Evolutionary conservation across 2,888 invertebrate species (phyloP).

Genomic region (Oxycera nigricornis): DNA sequence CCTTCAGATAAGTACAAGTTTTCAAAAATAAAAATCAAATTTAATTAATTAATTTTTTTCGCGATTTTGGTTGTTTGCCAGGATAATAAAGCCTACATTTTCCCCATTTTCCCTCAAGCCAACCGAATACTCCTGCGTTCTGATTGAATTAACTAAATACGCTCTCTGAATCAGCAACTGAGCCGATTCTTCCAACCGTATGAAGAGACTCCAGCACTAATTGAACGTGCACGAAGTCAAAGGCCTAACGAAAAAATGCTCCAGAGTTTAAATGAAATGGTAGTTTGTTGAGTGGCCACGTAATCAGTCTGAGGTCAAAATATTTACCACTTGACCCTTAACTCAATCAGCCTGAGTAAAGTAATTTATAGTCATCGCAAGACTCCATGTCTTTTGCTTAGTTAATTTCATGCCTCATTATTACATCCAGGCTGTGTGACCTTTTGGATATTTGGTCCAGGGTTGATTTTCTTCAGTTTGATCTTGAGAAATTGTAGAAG

Average conservation of each 20-base stretch:
- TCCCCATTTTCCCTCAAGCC: not conserved
- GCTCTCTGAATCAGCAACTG: constrained; percentile 2
- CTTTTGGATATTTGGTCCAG: too few relatives aligned
- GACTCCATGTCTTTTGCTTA: not conserved
- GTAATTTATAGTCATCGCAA: constrained; percentile 33
- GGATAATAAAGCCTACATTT: too few relatives aligned
- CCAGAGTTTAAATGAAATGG: constrained; percentile 8
- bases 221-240: constrained; percentile 16
- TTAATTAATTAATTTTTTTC: too few relatives aligned
- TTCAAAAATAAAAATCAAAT: too few relatives aligned
- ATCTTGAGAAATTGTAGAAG: too few relatives aligned
- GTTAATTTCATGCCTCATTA: not conserved
- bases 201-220: not conserved
- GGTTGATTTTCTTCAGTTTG: too few relatives aligned
- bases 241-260: constrained; percentile 20
- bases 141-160: constrained; percentile 32
- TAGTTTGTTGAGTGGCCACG: constrained; percentile 28
- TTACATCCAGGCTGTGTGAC: too few relatives aligned
- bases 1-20: too few relatives aligned
- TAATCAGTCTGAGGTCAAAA: constrained; percentile 50
- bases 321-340: constrained; percentile 53
- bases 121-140: not conserved
- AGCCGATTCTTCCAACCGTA: not conserved
- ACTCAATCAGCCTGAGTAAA: constrained; percentile 61
- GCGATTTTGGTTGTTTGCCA: too few relatives aligned